Evolutionary conservation across 2,888 invertebrate genomes (phyloP), one percentile per base, ranked within the genome.

Genomic region (Nasonovia ribisnigri): DNA sequence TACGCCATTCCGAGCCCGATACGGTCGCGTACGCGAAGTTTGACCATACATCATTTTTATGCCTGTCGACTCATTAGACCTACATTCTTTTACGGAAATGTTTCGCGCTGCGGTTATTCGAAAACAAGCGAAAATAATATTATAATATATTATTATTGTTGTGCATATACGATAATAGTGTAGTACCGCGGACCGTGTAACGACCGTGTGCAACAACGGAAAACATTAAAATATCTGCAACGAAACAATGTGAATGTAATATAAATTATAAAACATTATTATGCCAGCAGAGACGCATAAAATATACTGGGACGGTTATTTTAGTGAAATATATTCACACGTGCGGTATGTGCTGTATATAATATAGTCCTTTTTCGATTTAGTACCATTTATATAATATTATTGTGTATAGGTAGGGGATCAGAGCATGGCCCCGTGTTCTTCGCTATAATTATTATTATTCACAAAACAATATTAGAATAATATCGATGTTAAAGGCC

Each of bases 11-110:
- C 36, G 36, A 77, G 36, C 36, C 36, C 77, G 36, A 77, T 77
- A 77, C 36, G 77, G 77, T 36, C 36, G 36, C n/a, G 16, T 11
- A 10, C 67, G 29, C 16, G 36, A 36, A 36, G 77, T 77, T 77
- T 20, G 77, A 77, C 36, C 77, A 77, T 77, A 77, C 36, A 77
- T 77, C 77, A 77, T 77, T 77, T 77, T 77, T 36, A 77, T 77
- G 36, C 36, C 36, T 3, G 77, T 20, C 77, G 36, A 36, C 77
- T 77, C 77, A 77, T 77, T 77, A 77, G 36, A 77, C 77, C 77
- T 77, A 36, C 6, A 36, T 77, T 77, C 36, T 77, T 77, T 77
- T 77, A 77, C 36, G 20, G 77, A 77, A 77, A 20, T 36, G 36
- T 77, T 77, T 16, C 24, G 20, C 36, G 36, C 77, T 2, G 20